Base-by-base conservation (phyloP, 2,888 invertebrate species). In the Eurytoma adleriae region DNA sequence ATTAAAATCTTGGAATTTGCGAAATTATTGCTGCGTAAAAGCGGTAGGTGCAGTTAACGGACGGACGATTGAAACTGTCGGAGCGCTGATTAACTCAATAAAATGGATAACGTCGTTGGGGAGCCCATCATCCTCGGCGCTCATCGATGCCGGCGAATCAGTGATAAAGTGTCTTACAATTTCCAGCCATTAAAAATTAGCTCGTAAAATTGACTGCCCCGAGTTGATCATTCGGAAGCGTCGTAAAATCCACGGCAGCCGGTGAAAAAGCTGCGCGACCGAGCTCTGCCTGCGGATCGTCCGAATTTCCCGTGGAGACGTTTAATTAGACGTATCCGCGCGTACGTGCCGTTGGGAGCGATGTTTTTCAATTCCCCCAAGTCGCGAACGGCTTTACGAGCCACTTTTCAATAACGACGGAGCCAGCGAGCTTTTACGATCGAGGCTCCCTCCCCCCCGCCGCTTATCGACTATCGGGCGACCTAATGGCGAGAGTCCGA, bases 341-440 rank as follows among this genome's bases (percentile, higher is more conserved):
- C 40, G 5, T 10, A 40, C 40, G 40, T 10, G 10, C 40, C 40
- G 40, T 7, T 10, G 40, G 5, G 10, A 7, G 40, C 40, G 40
- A 7, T 64, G 48, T 78, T 59, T 18, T 78, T 40, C 59, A 78
- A 59, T 64, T 66, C 56, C 52, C 62, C 16, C 40, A 20, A 61
- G 20, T 20, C 18, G 50, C 50, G 48, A 20, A 18, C 52, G 3
- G 13, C 40, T 40, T 40, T 40, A 69, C 54, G 54, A 72, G 62
- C 14, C 67, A 67, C 67, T 78, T 72, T 73, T 78, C 61, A 71
- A 68, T 78, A 68, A 73, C 68, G 54, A 40, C 66, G n/a, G 14
- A n/a, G 18, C n/a, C 16, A 20, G n/a, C 52, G 18, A 27, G 24
- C 27, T 48, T 66, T 67, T 72, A 72, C 52, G 62, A 30, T 50